Base-by-base conservation (phyloP, 1,140 invertebrate genomes). In the Pteromalus puparum region DNA sequence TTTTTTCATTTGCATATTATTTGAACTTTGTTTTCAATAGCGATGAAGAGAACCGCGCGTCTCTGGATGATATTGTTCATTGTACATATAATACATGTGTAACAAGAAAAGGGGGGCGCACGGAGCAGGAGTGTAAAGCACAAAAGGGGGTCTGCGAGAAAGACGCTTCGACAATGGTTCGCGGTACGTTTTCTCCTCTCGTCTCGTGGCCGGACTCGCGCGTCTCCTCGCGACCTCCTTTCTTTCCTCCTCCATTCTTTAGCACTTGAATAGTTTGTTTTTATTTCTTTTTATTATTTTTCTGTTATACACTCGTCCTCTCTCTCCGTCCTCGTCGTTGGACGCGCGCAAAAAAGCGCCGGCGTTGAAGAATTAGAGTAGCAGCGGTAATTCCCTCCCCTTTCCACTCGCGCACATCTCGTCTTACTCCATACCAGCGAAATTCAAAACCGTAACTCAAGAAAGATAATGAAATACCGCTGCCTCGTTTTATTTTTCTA, bases 321-420 rank as follows among this genome's bases (percentile, higher is more conserved):
- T 84, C 82, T 83, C 82, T 84, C 76, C 70, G 82, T 84, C 15
- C 26, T 42, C 72, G 21, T 21, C 82, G 30, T 26, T 34, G 65
- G 48, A 67, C 21, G 24, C n/a, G n/a, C 38, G 24, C 30, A 21
- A 42, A 79, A 61, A 61, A 61, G 68, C 34, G 38, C 65, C 38
- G 61, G 6, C 65, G 28, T 48, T 76, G 82, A 67, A 77, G 82
- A 83, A 77, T 82, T 82, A 82, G 81, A 76, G 73, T 82, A 82
- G 81, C 38, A 18, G 9, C 4, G 26, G 24, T 10, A 24, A 18
- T 13, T 61, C 42, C 28, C 24, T 1, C 68, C n/a, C 34, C 26
- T 2, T 30, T 12, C n/a, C 24, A 7, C 67, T 61, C 3, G 18
- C 42, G 10, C 38, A 38, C 24, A 0, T 72, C 78, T 48, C 67